Conservation (phyloP, 2,888 invertebrate genomes). For the Ichneumoninae sp. region DNA sequence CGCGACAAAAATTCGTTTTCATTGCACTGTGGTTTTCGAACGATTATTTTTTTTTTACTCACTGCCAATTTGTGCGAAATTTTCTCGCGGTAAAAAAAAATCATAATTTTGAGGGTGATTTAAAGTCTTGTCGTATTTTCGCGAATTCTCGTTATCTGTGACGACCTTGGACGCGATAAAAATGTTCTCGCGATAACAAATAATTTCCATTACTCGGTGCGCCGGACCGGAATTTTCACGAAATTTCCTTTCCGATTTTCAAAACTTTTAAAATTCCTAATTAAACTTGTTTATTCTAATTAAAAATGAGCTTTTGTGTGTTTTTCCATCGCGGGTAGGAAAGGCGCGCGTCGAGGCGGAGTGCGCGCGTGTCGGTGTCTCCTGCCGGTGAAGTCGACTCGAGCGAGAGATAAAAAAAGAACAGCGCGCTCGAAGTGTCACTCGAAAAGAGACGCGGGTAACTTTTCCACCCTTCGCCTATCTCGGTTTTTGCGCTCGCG, state of each 20-base stretch:
- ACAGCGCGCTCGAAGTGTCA: constrained; percentile 27
- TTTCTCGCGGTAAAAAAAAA: background rate
- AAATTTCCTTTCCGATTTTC: no score
- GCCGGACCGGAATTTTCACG: background rate
- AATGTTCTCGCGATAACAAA: background rate
- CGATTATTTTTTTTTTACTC: background rate
- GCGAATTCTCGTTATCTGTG: background rate
- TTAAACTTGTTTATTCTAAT: background rate
- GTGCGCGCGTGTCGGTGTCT: constrained; percentile 4
- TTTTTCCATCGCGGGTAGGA: background rate
- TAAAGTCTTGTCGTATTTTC: background rate
- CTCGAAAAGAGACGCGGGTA: background rate
- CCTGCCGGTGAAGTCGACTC: background rate
- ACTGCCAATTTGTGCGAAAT: background rate
- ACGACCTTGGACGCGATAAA: background rate
- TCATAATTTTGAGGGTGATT: background rate
- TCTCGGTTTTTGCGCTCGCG: constrained; percentile 3
- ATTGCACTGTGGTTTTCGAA: background rate
- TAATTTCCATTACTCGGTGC: background rate
- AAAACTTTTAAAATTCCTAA: background rate
- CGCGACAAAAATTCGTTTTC: background rate
- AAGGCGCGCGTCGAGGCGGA: background rate
- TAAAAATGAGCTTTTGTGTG: background rate
- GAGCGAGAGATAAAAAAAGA: constrained; percentile 2
- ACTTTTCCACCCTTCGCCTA: constrained; percentile 43